Conservation (phyloP, 2,113 vertebrate species). For the Taxidea taxus region DNA sequence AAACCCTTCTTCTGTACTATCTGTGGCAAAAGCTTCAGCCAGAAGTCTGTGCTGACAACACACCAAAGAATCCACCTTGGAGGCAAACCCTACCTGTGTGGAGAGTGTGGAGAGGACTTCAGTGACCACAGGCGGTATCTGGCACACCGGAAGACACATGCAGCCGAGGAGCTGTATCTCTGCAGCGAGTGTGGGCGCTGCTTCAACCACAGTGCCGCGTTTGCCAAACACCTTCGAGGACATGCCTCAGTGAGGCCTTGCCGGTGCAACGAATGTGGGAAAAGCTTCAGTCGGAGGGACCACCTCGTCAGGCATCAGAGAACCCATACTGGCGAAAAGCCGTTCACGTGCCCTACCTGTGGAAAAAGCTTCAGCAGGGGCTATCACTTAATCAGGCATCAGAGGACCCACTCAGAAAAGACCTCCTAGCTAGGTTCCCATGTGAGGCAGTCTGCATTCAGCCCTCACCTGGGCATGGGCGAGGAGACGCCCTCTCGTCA, state of each 20-base stretch:
- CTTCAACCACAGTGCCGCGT: conserved; percentile 85
- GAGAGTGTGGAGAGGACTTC: conserved; percentile 74
- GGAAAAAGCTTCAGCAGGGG: conserved; percentile 80
- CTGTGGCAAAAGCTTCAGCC: conserved; percentile 79
- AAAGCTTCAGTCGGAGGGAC: conserved; percentile 73
- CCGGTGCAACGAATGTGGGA: conserved; percentile 73
- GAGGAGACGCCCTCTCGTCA: neutral
- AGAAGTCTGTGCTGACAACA: conserved; percentile 78
- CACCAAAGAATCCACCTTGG: conserved; percentile 77
- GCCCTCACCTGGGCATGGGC: neutral
- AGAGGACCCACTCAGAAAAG: conserved; percentile 69
- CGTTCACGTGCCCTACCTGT: conserved; percentile 73
- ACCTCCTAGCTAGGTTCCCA: conserved; percentile 16
- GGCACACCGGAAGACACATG: conserved; percentile 87
- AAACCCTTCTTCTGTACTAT: conserved; percentile 77
- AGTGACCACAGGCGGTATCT: conserved; percentile 73
- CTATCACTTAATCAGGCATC: conserved; percentile 75
- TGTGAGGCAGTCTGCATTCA: neutral
- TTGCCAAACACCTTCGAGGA: conserved; percentile 69
- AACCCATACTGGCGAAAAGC: conserved; percentile 77
- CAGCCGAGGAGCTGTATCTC: conserved; percentile 82
- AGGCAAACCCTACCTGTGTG: conserved; percentile 66
- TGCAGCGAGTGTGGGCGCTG: conserved; percentile 80
- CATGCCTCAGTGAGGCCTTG: conserved; percentile 61
- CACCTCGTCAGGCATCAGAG: conserved; percentile 72